These are phyloP conservation scores for Temnothorax rugatulus DNA, from an alignment of 2,888 invertebrate genomes.

Conservation along the genomic window DNA sequence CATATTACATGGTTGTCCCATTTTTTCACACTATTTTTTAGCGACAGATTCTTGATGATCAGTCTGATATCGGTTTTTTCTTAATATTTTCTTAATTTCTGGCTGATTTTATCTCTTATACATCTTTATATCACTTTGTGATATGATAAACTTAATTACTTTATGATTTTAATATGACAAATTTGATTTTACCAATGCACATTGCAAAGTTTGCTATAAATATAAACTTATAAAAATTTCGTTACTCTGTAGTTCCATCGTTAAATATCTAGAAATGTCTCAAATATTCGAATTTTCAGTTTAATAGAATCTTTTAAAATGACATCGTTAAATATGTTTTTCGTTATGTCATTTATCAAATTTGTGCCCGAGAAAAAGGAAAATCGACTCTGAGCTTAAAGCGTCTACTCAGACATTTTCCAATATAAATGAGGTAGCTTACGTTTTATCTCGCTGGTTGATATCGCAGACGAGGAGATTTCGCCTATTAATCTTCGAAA, in stretches of 20 bases:
- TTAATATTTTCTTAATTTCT: not conserved
- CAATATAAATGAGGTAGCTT: not conserved
- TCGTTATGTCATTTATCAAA: not conserved
- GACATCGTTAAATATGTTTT: not conserved
- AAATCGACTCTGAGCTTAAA: not conserved
- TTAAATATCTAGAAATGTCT: not conserved
- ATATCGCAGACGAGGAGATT: constrained; percentile 20
- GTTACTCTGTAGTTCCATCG: no score
- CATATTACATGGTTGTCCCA: not conserved
- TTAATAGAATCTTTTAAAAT: not conserved
- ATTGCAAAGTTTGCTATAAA: not conserved
- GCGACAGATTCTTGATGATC: not conserved
- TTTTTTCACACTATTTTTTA: not conserved
- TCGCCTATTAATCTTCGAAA: constrained; percentile 37
- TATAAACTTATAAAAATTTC: not conserved
- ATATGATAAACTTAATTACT: not conserved
- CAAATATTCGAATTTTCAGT: not conserved
- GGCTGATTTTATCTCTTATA: not conserved
- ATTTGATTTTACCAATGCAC: not conserved
- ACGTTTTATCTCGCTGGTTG: constrained; percentile 26
- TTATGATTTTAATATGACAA: not conserved
- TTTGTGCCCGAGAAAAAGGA: constrained; percentile 2
- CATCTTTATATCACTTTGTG: not conserved
- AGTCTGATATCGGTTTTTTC: not conserved
- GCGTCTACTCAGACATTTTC: constrained; percentile 2